A percentile compares a stretch with the other conserved stretches of the same genome.
These are phyloP conservation scores for Lates calcarifer DNA, from an alignment of 2,113 vertebrate genomes.

Conservation along the genomic window DNA sequence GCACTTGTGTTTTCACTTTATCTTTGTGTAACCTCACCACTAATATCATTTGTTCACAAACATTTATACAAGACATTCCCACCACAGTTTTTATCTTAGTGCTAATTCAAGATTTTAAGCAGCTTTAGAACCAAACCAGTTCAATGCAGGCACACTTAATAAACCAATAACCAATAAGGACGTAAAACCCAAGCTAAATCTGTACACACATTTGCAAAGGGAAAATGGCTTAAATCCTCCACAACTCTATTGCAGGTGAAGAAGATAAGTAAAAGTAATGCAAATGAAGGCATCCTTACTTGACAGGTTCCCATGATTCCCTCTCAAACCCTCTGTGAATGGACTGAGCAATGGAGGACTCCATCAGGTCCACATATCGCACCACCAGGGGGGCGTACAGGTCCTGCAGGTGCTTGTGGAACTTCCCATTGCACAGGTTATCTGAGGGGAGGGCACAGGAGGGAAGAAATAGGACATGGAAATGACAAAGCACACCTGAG, in stretches of 20 bases:
- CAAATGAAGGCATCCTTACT: slow-evolving; percentile 86
- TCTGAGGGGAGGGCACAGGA: slow-evolving; percentile 82
- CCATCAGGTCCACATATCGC: slow-evolving; percentile 99
- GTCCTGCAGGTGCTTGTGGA: slow-evolving; percentile 99
- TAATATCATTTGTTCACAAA: too few species aligned
- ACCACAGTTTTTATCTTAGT: background rate
- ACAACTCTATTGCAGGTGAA: background rate
- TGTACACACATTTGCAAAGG: background rate
- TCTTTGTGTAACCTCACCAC: too few species aligned
- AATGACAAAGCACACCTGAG: background rate
- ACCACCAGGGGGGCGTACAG: slow-evolving; percentile 98
- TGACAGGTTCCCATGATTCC: slow-evolving; percentile 99
- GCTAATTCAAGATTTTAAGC: background rate
- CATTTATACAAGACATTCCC: background rate
- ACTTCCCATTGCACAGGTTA: slow-evolving; percentile 99
- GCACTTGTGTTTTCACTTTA: too few species aligned
- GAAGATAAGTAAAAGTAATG: background rate
- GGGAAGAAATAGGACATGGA: background rate
- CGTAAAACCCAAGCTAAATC: too few species aligned
- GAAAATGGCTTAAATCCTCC: too few species aligned
- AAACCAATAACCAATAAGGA: too few species aligned
- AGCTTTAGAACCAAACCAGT: background rate
- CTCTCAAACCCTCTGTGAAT: slow-evolving; percentile 99
- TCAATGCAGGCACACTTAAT: too few species aligned
- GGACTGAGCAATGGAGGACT: slow-evolving; percentile 99